Base-by-base conservation (phyloP, 2,888 invertebrate genomes). In the Sepioteuthis lessoniana region DNA sequence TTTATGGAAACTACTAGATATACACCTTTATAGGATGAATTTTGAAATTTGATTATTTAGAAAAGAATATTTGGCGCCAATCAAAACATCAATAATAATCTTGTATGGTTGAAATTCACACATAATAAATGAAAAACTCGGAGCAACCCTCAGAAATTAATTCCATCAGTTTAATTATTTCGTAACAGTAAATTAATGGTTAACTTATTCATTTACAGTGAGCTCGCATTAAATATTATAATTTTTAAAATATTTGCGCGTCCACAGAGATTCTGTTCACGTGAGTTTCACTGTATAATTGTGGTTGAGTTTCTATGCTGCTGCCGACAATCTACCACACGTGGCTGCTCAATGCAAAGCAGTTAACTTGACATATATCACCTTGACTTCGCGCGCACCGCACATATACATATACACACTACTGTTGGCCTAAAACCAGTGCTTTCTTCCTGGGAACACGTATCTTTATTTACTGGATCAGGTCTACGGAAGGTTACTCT, bases 401-500 rank as follows among this genome's bases (percentile, higher is more conserved):
- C 35, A n/a, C 76, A 35, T 76, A 76, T 19, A 35, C 76, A 76
- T 76, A 76, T 35, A 76, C 76, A 76, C 76, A 76, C 76, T 76
- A 76, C 76, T 2, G 76, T 76, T 13, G 76, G 76, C 76, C 76
- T 76, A 76, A 76, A n/a, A 76, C 76, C 35, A 4, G 76, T 76
- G 76, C 16, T n/a, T 76, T 76, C 76, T 76, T 19, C n/a, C n/a
- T n/a, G 16, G 76, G 76, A 76, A 76, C n/a, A 76, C 76, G 16
- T 76, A 76, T 76, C 76, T 76, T 76, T 76, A 76, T 76, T 76
- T 76, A 76, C n/a, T 76, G 76, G 76, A 76, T 76, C 76, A 76
- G 76, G n/a, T 76, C 76, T 35, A 76, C 76, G 76, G 76, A 76
- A 76, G 76, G 16, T 76, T 76, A 76, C 76, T 76, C 35, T 76